A percentile compares a stretch with the other conserved stretches of the same genome.
These are phyloP conservation scores for Lacerta agilis DNA, from an alignment of 2,797 vertebrate species.

Conservation along the genomic window DNA sequence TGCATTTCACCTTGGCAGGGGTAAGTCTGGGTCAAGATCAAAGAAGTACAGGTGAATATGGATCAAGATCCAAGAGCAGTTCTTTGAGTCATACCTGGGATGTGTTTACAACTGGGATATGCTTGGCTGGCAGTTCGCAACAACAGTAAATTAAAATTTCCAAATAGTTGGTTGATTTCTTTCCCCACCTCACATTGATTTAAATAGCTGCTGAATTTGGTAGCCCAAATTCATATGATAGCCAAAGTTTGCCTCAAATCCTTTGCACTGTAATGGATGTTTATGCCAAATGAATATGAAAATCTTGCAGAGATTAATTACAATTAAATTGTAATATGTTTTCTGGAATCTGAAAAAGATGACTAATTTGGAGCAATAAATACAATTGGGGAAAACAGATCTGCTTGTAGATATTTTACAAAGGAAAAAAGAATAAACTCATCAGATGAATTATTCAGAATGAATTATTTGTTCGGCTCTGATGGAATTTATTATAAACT, in stretches of 20 bases:
- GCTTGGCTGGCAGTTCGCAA: not conserved
- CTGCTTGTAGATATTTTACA: constrained; percentile 53
- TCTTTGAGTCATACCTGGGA: not conserved
- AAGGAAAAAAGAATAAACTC: constrained; percentile 47
- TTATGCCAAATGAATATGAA: not conserved
- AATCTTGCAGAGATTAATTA: not conserved
- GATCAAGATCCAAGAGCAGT: not conserved
- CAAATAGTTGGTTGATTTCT: not conserved
- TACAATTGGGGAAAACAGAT: constrained; percentile 51
- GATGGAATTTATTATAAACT: constrained; percentile 53
- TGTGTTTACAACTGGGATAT: not conserved
- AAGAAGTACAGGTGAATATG: too few relatives aligned
- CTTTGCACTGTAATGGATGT: not conserved
- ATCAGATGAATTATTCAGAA: constrained; percentile 68
- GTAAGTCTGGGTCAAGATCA: too few relatives aligned
- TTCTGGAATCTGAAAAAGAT: constrained; percentile 11
- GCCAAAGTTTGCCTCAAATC: not conserved
- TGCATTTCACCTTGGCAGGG: not conserved
- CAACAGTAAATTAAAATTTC: not conserved
- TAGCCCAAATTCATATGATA: constrained; percentile 5
- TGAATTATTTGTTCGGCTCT: constrained; percentile 52
- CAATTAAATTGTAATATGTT: constrained; percentile 26
- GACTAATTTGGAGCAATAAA: constrained; percentile 57
- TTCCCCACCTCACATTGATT: not conserved
- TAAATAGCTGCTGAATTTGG: not conserved